Evolutionary conservation across 2,113 vertebrate genomes (phyloP).

Genomic region (Gasterosteus aculeatus): DNA sequence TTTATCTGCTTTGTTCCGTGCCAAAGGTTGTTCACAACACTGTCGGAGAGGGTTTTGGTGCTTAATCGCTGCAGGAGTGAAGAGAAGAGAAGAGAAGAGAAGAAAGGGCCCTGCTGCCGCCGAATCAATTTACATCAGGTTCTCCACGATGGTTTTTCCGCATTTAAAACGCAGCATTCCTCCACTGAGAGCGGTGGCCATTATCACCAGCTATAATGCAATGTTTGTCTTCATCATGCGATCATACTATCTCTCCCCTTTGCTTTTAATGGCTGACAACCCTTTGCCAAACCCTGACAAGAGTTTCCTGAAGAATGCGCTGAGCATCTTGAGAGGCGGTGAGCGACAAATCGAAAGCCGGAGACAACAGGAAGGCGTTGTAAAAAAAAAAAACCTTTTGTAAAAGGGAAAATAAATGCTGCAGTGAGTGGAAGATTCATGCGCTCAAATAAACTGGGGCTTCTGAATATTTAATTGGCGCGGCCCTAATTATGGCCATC

Average conservation of each 20-base stretch:
- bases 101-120: neutral
- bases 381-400: slow-evolving; percentile 99
- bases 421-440: slow-evolving; percentile 93
- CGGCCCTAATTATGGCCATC: slow-evolving; percentile 99
- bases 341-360: slow-evolving; percentile 42
- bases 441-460: slow-evolving; percentile 99
- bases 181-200: slow-evolving; percentile 14
- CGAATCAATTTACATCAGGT: neutral
- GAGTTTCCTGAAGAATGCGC: slow-evolving; percentile 42
- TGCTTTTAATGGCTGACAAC: slow-evolving; percentile 43
- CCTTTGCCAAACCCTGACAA: slow-evolving; percentile 34
- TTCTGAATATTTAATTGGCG: slow-evolving; percentile 99
- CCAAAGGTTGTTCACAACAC: slow-evolving; percentile 37
- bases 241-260: slow-evolving; percentile 17
- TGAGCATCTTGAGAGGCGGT: slow-evolving; percentile 28
- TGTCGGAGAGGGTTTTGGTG: slow-evolving; percentile 22
- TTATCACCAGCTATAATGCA: slow-evolving; percentile 13
- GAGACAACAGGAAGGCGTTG: slow-evolving; percentile 69
- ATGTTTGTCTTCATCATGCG: slow-evolving; percentile 28
- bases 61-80: slow-evolving; percentile 3
- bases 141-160: neutral
- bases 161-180: slow-evolving; percentile 2
- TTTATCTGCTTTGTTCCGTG: slow-evolving; percentile 51
- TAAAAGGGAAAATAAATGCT: slow-evolving; percentile 98
- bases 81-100: neutral